Evolutionary conservation across 2,888 invertebrate genomes (phyloP).

Genomic region (Bruchidius siliquastri): DNA sequence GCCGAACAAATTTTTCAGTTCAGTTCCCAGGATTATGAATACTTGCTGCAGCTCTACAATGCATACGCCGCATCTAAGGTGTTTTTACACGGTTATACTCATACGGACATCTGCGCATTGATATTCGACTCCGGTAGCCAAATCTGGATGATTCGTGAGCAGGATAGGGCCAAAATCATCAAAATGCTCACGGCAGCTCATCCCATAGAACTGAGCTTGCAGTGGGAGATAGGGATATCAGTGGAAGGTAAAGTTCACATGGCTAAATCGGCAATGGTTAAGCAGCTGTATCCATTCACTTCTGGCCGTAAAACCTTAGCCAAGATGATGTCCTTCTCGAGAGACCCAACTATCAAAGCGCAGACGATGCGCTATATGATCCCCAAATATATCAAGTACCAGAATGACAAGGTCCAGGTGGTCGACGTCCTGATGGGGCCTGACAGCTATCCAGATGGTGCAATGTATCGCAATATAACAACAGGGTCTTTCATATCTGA

Average conservation of each 20-base stretch:
- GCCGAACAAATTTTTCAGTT: not conserved
- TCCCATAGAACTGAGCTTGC: not conserved
- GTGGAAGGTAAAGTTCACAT: not conserved
- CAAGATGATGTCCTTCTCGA: not conserved
- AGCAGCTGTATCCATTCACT: not conserved
- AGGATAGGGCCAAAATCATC: not conserved
- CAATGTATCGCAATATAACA: not conserved
- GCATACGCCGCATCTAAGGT: not conserved
- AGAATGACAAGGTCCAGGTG: not conserved
- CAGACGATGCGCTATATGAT: not conserved
- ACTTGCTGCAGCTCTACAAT: not conserved
- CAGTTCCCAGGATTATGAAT: not conserved
- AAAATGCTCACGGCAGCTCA: not conserved
- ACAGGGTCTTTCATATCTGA: not conserved
- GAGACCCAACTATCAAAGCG: not conserved
- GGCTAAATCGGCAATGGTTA: not conserved
- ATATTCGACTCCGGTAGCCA: not conserved
- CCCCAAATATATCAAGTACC: not conserved
- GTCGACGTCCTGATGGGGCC: not conserved
- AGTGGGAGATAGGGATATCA: not conserved
- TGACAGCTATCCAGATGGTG: not conserved
- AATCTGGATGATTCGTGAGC: not conserved
- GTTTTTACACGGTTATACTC: not conserved
- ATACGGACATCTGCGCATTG: not conserved
- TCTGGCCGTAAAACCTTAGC: not conserved